phyloP scores from a whole-genome alignment of 2,113 vertebrate species.

The Recurvirostra avosetta region DNA sequence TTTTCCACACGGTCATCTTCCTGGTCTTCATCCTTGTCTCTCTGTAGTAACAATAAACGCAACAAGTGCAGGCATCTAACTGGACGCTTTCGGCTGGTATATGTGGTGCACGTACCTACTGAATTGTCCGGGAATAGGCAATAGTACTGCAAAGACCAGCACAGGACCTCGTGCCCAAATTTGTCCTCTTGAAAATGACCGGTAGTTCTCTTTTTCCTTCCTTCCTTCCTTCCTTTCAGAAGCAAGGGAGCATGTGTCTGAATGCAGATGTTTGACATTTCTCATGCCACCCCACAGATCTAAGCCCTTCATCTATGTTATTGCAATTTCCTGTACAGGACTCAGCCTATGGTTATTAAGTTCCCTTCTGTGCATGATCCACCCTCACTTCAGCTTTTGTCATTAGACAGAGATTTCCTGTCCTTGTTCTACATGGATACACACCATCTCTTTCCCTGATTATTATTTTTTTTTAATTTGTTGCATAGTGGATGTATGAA shows the following conservation, averaged over 20 bases:
- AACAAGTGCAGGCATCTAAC: neutral
- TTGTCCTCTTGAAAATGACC: neutral
- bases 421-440: neutral
- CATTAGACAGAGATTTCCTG: neutral
- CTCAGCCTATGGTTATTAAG: neutral
- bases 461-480: neutral
- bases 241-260: neutral
- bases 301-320: neutral
- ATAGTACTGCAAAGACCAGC: neutral
- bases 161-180: neutral
- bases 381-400: neutral
- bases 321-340: neutral
- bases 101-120: fast-evolving
- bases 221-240: neutral
- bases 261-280: neutral
- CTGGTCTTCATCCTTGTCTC: neutral
- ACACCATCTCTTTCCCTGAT: neutral
- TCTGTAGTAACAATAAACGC: neutral
- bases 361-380: neutral
- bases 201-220: neutral
- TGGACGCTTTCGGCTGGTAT: fast-evolving
- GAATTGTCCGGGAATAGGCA: neutral
- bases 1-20: neutral
- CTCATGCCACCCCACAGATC: neutral
- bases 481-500: neutral